phyloP scores from a whole-genome alignment of 2,113 vertebrate species.

The Equus quagga region DNA sequence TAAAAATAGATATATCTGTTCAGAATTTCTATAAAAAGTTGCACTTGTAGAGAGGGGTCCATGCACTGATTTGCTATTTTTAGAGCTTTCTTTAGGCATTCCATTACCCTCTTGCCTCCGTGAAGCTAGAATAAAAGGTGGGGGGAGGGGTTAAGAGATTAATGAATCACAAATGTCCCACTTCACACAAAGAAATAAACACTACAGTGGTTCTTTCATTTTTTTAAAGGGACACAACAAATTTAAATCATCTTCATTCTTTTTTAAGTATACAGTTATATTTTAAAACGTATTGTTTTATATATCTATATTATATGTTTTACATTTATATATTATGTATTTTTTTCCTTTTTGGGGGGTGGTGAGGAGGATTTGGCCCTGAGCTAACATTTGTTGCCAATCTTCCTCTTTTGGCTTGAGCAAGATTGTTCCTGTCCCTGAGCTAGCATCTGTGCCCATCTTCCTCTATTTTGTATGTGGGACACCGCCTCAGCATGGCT shows the following conservation, averaged over 20 bases:
- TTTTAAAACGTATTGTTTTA: not conserved
- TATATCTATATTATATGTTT: not conserved
- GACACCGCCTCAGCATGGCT: no score
- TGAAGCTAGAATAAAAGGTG: conserved; percentile 91
- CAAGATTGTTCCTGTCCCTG: no score
- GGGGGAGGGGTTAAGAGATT: not conserved
- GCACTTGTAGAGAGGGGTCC: conserved; percentile 98
- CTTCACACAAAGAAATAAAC: not conserved
- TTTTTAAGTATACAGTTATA: not conserved
- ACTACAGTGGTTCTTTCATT: not conserved
- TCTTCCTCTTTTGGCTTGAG: no score
- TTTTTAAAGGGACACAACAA: not conserved
- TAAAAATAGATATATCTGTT: conserved; percentile 99
- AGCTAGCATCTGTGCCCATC: no score
- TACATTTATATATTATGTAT: not conserved
- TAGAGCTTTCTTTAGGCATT: conserved; percentile 98
- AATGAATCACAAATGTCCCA: not conserved
- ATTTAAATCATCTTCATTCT: not conserved
- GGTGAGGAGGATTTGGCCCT: no score
- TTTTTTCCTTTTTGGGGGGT: not conserved
- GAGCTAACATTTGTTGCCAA: no score
- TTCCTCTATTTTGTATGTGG: no score
- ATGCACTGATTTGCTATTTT: conserved; percentile 99
- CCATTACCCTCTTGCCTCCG: conserved; percentile 98
- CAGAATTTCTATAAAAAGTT: conserved; percentile 99